Evolutionary conservation across 2,113 vertebrate species (phyloP), one percentile per base, ranked within the genome.

Genomic region (Amphiprion percula): DNA sequence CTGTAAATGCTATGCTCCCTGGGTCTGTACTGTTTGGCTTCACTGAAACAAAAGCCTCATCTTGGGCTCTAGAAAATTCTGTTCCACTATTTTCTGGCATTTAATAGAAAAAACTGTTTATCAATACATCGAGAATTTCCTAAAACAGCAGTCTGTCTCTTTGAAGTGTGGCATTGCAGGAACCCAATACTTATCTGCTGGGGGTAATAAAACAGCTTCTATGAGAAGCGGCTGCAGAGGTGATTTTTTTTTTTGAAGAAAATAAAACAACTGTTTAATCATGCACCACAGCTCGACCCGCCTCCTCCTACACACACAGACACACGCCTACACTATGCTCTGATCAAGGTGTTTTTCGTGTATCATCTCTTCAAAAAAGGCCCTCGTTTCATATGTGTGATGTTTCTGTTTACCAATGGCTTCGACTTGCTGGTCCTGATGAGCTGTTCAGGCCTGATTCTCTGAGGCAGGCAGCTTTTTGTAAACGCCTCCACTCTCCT

Each of bases 401-500:
- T 50, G 30, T 37, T 24, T 60, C 10, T 82, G 77, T 64, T 58
- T 53, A 68, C 78, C 30, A 60, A 58, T 80, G 61, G 30, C 11
- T 67, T 64, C 28, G 61, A 77, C 61, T 68, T 14, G 9, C 23
- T 1, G 24, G 61, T 54, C 8, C 46, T 15, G 44, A 79, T 80
- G 84, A 86, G 80, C 47, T 83, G 76, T 75, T 67, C 73, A 60
- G 71, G 60, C 44, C 70, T 68, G 47, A 24, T 69, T 85, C 78
- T 75, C 37, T 14, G 69, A 75, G 64, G 14, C 67, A 74, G 68
- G 33, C 64, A n/a, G 65, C 24, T 93, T 93, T 92, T 92, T 87
- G 90, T 85, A 93, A 93, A 94, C 91, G 86, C 93, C 92, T 88
- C 87, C 81, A 67, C 85, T 58, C 76, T 75, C 3, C 65, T 65